Conservation (phyloP, 2,797 vertebrate genomes). For the Carapus acus region DNA sequence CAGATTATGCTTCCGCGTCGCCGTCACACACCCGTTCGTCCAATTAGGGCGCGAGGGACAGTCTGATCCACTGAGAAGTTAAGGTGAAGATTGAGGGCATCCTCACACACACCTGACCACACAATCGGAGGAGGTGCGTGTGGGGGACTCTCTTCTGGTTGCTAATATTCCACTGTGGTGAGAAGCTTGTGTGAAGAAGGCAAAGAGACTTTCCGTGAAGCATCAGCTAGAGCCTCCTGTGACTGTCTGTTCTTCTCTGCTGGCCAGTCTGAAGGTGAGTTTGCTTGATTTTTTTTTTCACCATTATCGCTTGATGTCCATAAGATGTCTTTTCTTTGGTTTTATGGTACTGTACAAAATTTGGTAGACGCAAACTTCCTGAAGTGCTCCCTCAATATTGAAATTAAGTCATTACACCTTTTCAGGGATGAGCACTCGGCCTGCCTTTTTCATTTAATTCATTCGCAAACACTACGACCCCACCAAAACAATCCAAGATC, state of each 20-base stretch:
- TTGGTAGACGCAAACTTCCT: too few species aligned
- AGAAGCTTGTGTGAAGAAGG: not conserved
- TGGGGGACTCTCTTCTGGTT: conserved; percentile 4
- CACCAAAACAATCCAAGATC: too few species aligned
- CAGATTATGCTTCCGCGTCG: conserved; percentile 56
- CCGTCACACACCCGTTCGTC: conserved; percentile 26
- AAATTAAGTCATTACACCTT: too few species aligned
- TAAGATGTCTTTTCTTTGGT: too few species aligned
- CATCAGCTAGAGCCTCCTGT: not conserved
- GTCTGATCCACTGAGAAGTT: conserved; percentile 31
- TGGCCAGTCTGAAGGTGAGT: conserved; percentile 44
- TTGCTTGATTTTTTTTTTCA: too few species aligned
- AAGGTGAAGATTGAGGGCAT: conserved; percentile 35
- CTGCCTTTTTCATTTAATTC: too few species aligned
- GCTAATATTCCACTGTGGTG: not conserved
- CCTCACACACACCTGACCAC: conserved; percentile 33
- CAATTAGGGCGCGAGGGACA: conserved; percentile 45
- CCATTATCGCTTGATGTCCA: too few species aligned
- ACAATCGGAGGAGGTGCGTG: conserved; percentile 19
- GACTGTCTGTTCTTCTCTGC: not conserved
- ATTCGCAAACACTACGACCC: too few species aligned
- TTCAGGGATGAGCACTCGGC: too few species aligned
- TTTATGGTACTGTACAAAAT: too few species aligned
- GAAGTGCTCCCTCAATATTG: too few species aligned
- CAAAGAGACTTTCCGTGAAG: too few species aligned